These are phyloP conservation scores for Aphrophora alni DNA, from an alignment of 2,888 invertebrate genomes.

Conservation along the genomic window DNA sequence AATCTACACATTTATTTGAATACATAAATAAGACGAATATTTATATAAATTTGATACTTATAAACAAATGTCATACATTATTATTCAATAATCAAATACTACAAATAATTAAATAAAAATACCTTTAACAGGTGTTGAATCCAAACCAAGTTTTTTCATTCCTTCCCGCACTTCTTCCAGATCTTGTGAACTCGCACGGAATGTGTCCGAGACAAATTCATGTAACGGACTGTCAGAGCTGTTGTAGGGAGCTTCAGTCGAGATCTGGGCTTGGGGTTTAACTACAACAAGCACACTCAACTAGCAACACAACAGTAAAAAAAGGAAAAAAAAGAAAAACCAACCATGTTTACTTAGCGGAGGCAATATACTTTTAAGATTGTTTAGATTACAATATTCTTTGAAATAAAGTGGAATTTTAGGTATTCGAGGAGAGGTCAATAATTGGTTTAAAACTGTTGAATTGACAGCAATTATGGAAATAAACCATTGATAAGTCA, in stretches of 20 bases:
- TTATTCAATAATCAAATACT: neutral
- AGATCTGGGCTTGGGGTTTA: neutral
- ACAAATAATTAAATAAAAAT: conserved; percentile 12
- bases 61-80: too few species aligned
- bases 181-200: conserved; percentile 70
- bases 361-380: neutral
- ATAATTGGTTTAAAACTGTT: too few species aligned
- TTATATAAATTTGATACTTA: too few species aligned
- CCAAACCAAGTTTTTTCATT: conserved; percentile 74
- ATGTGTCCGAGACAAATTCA: conserved; percentile 80
- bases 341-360: neutral
- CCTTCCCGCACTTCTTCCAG: conserved; percentile 76
- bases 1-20: too few species aligned
- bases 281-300: conserved; percentile 31
- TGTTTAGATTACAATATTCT: too few species aligned
- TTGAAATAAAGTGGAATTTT: too few species aligned
- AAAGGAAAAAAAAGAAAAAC: neutral
- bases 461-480: too few species aligned
- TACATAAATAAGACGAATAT: too few species aligned
- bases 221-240: conserved; percentile 58
- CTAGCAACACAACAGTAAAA: conserved; percentile 12
- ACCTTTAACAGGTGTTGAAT: conserved; percentile 61
- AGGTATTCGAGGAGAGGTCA: too few species aligned
- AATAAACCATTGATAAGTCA: too few species aligned
- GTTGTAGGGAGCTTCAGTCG: neutral